Base-by-base conservation (phyloP, 2,888 invertebrate species). In the Phragmatobia fuliginosa region DNA sequence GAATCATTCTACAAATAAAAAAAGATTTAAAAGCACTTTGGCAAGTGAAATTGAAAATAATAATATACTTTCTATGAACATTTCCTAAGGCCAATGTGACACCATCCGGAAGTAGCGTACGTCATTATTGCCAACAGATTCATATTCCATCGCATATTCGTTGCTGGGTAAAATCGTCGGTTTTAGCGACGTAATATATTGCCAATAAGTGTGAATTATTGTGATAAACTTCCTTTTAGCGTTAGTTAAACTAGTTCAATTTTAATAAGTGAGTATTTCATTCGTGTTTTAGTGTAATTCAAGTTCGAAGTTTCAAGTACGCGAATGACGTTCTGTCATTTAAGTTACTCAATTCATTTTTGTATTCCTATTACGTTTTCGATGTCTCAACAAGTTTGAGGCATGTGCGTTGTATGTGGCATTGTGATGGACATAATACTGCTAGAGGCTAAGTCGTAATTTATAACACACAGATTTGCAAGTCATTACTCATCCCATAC, bases 101-200 rank as follows among this genome's bases (percentile, higher is more conserved):
- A 91, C 90, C 87, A 91, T 92, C 93, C 94, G 94, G 94, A 92
- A 92, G 90, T 92, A 89, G 91, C 87, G 88, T 92, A 94, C 93
- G 94, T 94, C 94, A 94, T 92, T 93, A 94, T 93, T 93, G 94
- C 94, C 94, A 94, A 94, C 94, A 93, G 90, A 91, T 91, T 91
- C 88, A 86, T 88, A 88, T 84, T 87, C 84, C 87, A 88, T 88
- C 87, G 88, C 88, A 86, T 85, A 88, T 83, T 86, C 86, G 81
- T 90, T 83, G 86, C 88, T 86, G 82, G 86, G 84, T 85, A 89
- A 88, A 88, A 88, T 90, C 90, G 90, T 92, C 91, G 88, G 82
- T 91, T 92, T 91, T 91, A 89, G 78, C 88, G 91, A 91, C 91
- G 90, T 90, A 92, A 90, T 87, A 86, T 90, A 91, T 90, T 90